Evolutionary conservation across 2,888 invertebrate species (phyloP), one percentile per base, ranked within the genome.

Genomic region (Agriopis leucophaearia): DNA sequence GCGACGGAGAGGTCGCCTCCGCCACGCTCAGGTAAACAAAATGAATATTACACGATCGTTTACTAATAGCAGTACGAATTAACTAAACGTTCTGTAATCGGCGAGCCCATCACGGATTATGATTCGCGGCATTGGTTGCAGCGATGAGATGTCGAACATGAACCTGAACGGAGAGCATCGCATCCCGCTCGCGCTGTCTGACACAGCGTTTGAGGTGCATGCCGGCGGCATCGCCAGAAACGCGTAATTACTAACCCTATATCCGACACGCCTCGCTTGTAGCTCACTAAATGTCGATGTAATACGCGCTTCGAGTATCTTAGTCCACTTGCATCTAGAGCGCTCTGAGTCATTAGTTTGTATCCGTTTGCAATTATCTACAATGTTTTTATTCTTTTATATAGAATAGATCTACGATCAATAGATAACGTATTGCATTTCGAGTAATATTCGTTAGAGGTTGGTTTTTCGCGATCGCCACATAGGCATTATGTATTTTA

Each of bases 1-100:
- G 99, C 84, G 99, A 99, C 84, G 97, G 97, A 0, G 99, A 99
- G 93, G 94, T 97, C 58, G 96, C 96, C n/a, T 95, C 95, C 1
- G 89, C 94, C 16, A 85, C 88, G 8, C 90, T 95, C 54, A 96
- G 96, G 94, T 96, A 83, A 84, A 94, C 16, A 44, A 83, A 84
- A 94, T n/a, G 18, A 9, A 27, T 35, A 27, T n/a, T 27, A 27
- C 9, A 48, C 18, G 16, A 38, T 8, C 16, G 8, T 60, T 42
- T 52, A 36, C 56, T 58, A 42, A 54, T 60, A 35, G 44, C 36
- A 16, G 15, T 54, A 16, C 16, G 1, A 40, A 40, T 54, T 44
- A 27, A 55, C 18, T 42, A 18, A 55, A 42, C 36, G 38, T 40
- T 40, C 1, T 35, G n/a, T 51, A n/a, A 54, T 44, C 6, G n/a